These are phyloP conservation scores for Pemphredon lugubris DNA, from an alignment of 2,888 invertebrate species.

Conservation along the genomic window DNA sequence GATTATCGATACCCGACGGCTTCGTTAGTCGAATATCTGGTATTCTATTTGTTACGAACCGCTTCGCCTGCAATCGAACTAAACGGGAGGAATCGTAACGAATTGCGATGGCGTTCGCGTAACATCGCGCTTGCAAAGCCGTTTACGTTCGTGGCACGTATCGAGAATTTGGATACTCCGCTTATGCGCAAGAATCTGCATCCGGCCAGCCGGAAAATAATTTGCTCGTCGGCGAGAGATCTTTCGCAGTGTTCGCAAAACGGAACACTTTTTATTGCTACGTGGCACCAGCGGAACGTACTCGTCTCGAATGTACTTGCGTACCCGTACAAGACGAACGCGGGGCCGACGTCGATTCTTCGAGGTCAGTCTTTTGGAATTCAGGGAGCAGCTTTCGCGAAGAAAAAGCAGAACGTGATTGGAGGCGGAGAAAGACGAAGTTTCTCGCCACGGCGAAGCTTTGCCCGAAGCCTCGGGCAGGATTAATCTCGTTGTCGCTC, in stretches of 20 bases:
- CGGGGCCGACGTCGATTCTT: conserved; percentile 34
- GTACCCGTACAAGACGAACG: conserved; percentile 9
- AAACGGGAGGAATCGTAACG: too few relatives aligned
- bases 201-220: background rate
- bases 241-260: background rate
- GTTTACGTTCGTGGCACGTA: too few relatives aligned
- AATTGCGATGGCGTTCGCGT: too few relatives aligned
- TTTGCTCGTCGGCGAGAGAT: background rate
- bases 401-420: conserved; percentile 54
- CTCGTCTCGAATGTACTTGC: conserved; percentile 32
- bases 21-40: background rate
- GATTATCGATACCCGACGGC: background rate
- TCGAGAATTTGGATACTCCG: too few relatives aligned
- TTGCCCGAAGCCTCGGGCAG: conserved; percentile 44
- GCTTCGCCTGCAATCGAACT: background rate
- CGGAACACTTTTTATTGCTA: background rate
- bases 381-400: conserved; percentile 47
- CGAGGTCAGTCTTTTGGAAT: conserved; percentile 54
- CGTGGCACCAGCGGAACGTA: conserved; percentile 29
- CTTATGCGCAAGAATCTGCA: too few relatives aligned
- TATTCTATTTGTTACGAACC: background rate
- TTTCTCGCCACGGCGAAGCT: conserved; percentile 50
- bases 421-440: conserved; percentile 47
- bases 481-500: conserved; percentile 61
- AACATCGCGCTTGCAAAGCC: too few relatives aligned